A percentile compares a stretch with the other conserved stretches of the same genome.
These are phyloP conservation scores for Porites australiensis DNA, from an alignment of 64 coral and sea anemone species.

Conservation along the genomic window DNA sequence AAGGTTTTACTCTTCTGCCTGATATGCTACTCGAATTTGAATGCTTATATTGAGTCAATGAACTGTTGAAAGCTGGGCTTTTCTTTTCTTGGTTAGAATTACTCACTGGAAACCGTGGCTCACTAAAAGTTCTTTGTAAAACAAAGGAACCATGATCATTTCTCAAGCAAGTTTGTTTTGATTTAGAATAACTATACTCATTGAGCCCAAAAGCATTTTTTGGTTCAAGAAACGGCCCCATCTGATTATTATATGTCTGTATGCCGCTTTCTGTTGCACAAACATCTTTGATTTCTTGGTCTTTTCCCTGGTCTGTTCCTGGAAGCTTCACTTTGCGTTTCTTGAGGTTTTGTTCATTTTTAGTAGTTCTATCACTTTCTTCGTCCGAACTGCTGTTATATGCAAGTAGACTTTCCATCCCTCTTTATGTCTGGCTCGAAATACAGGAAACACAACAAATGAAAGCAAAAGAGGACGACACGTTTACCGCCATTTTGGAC, in stretches of 20 bases:
- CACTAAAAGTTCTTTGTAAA: no score
- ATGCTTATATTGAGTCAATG: background rate
- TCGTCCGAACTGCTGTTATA: constrained; percentile 40
- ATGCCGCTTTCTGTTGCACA: background rate
- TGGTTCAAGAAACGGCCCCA: background rate
- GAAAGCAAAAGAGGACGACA: no score
- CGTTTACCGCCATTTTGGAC: no score
- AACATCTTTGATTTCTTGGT: background rate
- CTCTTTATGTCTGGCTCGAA: background rate
- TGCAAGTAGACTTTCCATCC: constrained; percentile 33
- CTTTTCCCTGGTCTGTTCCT: background rate
- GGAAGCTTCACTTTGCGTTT: background rate
- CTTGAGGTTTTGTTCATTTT: background rate
- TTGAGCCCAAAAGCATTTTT: no score
- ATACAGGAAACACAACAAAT: background rate
- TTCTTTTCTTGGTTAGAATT: no score
- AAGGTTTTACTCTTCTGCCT: background rate
- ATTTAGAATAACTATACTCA: no score
- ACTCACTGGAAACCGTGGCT: no score
- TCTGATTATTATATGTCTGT: background rate
- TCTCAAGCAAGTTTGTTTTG: no score
- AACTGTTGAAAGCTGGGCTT: background rate
- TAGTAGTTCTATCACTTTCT: background rate
- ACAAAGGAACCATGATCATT: no score
- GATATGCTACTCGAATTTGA: background rate